phyloP scores from a whole-genome alignment of 2,113 vertebrate genomes.

The Pandion haliaetus region DNA sequence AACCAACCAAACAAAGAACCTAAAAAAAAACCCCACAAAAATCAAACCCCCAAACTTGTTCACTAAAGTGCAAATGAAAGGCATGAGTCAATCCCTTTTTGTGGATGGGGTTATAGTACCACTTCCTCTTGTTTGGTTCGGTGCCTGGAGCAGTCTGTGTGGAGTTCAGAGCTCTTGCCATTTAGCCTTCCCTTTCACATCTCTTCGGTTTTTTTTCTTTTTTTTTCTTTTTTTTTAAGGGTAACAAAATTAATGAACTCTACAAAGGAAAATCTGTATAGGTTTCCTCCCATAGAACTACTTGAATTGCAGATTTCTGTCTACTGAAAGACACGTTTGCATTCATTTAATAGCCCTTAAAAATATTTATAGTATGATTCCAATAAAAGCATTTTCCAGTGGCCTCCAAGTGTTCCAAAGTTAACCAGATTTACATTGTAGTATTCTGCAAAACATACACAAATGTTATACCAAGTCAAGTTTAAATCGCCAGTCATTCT shows the following conservation, averaged over 20 bases:
- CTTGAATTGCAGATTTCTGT: not conserved
- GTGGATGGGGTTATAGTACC: not conserved
- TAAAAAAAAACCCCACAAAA: not conserved
- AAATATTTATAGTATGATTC: not conserved
- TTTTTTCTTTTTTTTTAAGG: not conserved
- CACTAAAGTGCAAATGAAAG: not conserved
- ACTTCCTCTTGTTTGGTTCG: not conserved
- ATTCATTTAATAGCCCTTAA: not conserved
- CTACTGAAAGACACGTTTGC: not conserved
- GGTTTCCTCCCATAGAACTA: not conserved
- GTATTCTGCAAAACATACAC: not conserved
- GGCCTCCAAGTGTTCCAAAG: not conserved
- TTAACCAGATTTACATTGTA: not conserved
- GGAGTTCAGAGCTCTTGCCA: not conserved
- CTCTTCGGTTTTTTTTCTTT: not conserved
- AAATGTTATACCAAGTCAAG: not conserved
- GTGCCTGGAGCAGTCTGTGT: not conserved
- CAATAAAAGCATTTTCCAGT: not conserved
- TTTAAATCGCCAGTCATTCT: not conserved
- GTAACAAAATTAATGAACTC: not conserved
- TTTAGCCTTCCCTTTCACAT: not conserved
- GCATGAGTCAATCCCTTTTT: not conserved
- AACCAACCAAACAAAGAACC: no score
- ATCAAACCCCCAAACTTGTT: not conserved
- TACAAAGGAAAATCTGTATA: not conserved